Percentiles rank a stretch among this genome's conserved stretches.
phyloP scores from a whole-genome alignment of 2,797 vertebrate genomes.

The Pangasius mekongensis region DNA sequence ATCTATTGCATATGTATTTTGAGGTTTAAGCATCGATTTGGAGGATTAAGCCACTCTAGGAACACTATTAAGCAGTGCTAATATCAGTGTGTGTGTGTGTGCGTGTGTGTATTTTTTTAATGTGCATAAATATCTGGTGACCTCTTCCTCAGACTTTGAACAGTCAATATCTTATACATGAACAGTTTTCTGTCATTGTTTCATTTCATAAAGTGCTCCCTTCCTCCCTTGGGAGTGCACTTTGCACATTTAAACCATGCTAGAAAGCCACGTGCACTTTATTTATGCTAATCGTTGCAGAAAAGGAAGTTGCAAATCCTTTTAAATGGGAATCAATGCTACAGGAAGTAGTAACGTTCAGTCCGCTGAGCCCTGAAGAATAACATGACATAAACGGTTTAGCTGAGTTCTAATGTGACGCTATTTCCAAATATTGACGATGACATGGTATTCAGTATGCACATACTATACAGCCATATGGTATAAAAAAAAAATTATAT shows the following conservation, averaged over 20 bases:
- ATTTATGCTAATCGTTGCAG: not conserved
- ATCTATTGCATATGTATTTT: not conserved
- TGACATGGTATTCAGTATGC: not conserved
- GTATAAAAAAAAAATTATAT: not conserved
- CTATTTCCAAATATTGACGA: not conserved
- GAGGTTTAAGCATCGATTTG: not conserved
- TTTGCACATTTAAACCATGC: not conserved
- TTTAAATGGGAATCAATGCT: not conserved
- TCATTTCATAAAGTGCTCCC: conserved; percentile 23
- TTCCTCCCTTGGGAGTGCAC: not conserved
- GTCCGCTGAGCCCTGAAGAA: not conserved
- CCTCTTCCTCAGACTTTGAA: not conserved
- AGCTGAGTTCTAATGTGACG: not conserved
- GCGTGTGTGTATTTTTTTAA: no score
- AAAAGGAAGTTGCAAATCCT: conserved; percentile 13
- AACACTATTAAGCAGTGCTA: not conserved
- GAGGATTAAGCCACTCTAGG: not conserved
- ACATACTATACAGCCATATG: not conserved
- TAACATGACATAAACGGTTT: not conserved
- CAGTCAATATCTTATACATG: conserved; percentile 4
- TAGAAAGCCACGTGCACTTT: not conserved
- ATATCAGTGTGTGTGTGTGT: no score
- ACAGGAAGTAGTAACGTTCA: not conserved
- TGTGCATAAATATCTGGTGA: not conserved
- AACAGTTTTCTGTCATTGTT: conserved; percentile 10